Conservation (phyloP, 2,888 invertebrate species). For the Ptilodon capucinus region DNA sequence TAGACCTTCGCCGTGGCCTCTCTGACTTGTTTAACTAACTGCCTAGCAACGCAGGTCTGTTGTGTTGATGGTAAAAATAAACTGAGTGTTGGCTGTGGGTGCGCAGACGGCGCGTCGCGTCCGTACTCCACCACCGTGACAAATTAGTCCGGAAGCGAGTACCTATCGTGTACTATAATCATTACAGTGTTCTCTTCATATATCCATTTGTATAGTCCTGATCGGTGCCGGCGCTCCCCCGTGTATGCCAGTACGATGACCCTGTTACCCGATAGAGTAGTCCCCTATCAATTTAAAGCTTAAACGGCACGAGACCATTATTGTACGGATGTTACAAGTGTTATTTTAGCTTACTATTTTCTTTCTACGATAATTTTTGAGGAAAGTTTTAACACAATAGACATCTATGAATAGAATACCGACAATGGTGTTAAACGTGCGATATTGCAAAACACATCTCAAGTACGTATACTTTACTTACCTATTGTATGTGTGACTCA, state of each 20-base stretch:
- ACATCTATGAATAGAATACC: constrained; percentile 1
- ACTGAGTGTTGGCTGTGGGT: constrained; percentile 49
- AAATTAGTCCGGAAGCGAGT: constrained; percentile 51
- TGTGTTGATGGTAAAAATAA: constrained; percentile 59
- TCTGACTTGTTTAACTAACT: constrained; percentile 60
- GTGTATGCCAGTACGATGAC: constrained; percentile 60
- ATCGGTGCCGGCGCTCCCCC: constrained; percentile 51
- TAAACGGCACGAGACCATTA: neutral
- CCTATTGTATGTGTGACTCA: neutral
- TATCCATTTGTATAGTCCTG: constrained; percentile 46
- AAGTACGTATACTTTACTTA: neutral
- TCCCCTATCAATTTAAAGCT: constrained; percentile 20
- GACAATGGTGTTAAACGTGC: neutral
- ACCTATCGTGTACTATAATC: constrained; percentile 31
- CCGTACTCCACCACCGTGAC: constrained; percentile 48
- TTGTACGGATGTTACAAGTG: neutral
- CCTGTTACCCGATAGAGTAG: constrained; percentile 38
- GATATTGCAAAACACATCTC: neutral
- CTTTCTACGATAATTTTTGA: neutral
- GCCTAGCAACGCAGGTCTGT: constrained; percentile 32
- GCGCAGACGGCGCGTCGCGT: constrained; percentile 65
- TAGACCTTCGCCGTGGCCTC: constrained; percentile 70
- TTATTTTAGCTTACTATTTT: neutral
- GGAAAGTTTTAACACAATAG: neutral
- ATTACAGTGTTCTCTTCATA: constrained; percentile 18